Percentiles rank a stretch among this genome's conserved stretches.
These are phyloP conservation scores for Drosophila pullipes DNA, from an alignment of 2,888 invertebrate genomes.

Conservation along the genomic window DNA sequence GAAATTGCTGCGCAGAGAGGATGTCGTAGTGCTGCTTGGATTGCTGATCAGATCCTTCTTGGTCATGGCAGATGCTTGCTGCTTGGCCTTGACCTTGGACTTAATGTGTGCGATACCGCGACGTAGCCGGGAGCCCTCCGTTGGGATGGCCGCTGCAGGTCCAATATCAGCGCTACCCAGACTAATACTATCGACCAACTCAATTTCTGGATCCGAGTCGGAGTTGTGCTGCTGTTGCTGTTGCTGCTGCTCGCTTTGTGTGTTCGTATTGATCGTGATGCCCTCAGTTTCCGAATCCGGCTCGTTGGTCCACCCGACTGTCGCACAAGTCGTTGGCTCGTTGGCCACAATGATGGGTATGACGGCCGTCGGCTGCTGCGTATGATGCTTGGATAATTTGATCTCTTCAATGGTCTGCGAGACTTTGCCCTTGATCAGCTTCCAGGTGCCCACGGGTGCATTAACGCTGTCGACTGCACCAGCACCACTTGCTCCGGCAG, in stretches of 20 bases:
- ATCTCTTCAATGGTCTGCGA: conserved; percentile 85
- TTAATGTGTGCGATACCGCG: conserved; percentile 83
- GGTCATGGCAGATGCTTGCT: conserved; percentile 57
- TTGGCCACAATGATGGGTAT: conserved; percentile 68
- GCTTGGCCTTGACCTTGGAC: conserved; percentile 83
- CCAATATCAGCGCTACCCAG: conserved; percentile 53
- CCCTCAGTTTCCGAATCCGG: conserved; percentile 84
- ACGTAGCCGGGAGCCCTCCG: conserved; percentile 79
- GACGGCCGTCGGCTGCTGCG: conserved; percentile 45
- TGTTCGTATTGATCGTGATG: conserved; percentile 75
- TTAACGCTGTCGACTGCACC: conserved; percentile 50
- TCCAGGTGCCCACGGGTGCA: conserved; percentile 84
- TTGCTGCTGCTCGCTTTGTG: conserved; percentile 76
- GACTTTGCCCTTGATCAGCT: conserved; percentile 85
- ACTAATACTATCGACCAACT: conserved; percentile 73
- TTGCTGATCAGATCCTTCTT: conserved; percentile 70
- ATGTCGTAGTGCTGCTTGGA: conserved; percentile 11
- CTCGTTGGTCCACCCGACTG: conserved; percentile 69
- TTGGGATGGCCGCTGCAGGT: conserved; percentile 35
- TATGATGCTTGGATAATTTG: conserved; percentile 83
- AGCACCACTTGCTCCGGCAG: conserved; percentile 5
- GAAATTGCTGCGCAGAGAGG: conserved; percentile 71
- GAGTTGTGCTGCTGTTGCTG: conserved; percentile 66
- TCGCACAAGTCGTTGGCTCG: conserved; percentile 46
- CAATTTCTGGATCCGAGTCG: conserved; percentile 83